Evolutionary conservation across 2,888 invertebrate genomes (phyloP), one percentile per base, ranked within the genome.

Genomic region (Xanthia togata): DNA sequence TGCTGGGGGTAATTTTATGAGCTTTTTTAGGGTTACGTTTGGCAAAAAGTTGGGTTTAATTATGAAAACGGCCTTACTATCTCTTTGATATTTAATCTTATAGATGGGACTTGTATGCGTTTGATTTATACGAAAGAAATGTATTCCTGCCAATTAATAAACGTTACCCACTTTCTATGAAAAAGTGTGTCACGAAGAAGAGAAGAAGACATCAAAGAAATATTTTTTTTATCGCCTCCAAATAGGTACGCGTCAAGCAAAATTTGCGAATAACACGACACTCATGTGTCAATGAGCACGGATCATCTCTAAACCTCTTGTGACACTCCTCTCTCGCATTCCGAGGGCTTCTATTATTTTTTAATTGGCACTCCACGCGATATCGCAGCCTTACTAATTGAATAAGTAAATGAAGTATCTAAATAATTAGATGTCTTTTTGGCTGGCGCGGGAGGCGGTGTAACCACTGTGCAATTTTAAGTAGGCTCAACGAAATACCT

Each of bases 361-460:
- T 96, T 96, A 96, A 96, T 96, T 96, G 96, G 95, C 94, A 95
- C 96, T 96, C 91, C 83, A 87, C 90, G 91, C 90, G 93, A 93
- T 93, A 94, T 94, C 92, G 93, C 93, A 93, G 93, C 92, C 93
- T 94, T 94, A 91, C 94, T 95, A 95, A 96, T 96, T 96, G 95
- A 95, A 93, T 95, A 94, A 96, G 93, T 95, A 95, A 95, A 96
- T 95, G 93, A 95, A 95, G 95, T 95, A 93, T 94, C 94, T 95
- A 94, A 95, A 95, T 95, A 96, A 95, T 95, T 95, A 94, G 93
- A 93, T 93, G 94, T 93, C 93, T 94, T 94, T 95, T 95, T 93
- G 92, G 87, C 90, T 89, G 89, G 87, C 86, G 92, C 87, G 90
- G 85, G 89, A 90, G 89, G 86, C 84, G 87, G 80, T 87, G 87